Percentiles rank a stretch among this genome's conserved stretches.
These are phyloP conservation scores for Druon quercuslanigerum DNA, from an alignment of 1,140 invertebrate species.

Conservation along the genomic window DNA sequence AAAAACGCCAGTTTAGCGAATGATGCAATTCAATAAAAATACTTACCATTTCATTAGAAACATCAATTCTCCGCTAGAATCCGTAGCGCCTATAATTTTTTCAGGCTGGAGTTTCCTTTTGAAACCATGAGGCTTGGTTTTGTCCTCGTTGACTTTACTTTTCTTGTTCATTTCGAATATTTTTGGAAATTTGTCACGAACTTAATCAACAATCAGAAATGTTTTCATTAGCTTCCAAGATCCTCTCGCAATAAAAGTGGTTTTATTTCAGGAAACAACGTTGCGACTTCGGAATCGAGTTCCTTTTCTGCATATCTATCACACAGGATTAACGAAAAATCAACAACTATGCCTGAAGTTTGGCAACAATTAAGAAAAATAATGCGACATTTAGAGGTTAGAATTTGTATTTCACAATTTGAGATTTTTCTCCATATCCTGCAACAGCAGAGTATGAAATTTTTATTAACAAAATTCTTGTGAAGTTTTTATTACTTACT, in stretches of 20 bases:
- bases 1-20: no score
- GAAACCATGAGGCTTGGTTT: slow-evolving; percentile 83
- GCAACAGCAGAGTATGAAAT: no score
- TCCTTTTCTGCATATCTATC: background rate
- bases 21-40: no score
- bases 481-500: no score
- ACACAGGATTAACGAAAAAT: background rate
- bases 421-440: no score
- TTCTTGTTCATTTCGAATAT: slow-evolving; percentile 61
- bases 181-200: background rate
- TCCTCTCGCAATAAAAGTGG: background rate
- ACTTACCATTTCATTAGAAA: slow-evolving; percentile 92
- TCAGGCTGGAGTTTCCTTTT: slow-evolving; percentile 87
- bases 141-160: slow-evolving; percentile 76
- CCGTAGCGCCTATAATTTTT: slow-evolving; percentile 91
- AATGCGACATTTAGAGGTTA: no score
- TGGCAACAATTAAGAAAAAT: no score
- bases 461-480: no score
- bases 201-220: slow-evolving; percentile 1
- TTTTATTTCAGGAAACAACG: background rate
- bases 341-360: background rate
- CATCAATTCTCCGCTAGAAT: slow-evolving; percentile 91
- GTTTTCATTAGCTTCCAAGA: background rate
- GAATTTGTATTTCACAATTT: no score
- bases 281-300: background rate